Evolutionary conservation across 2,113 vertebrate species (phyloP).

Genomic region (Coregonus clupeaformis): DNA sequence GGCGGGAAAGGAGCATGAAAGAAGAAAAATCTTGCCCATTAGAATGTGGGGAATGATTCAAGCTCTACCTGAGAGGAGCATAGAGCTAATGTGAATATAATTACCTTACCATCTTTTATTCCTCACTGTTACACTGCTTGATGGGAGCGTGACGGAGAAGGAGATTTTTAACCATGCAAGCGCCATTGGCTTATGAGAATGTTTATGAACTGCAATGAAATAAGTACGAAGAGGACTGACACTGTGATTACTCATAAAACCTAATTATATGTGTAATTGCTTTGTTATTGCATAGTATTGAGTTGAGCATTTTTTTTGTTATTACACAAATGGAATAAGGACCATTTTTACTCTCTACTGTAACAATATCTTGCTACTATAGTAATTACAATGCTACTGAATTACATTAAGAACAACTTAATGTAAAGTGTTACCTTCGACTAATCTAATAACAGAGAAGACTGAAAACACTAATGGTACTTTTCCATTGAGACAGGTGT

Average conservation of each 20-base stretch:
- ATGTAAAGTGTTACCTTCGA: too few relatives aligned
- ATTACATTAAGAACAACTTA: too few relatives aligned
- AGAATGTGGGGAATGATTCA: constrained; percentile 22
- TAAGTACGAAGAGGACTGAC: too few relatives aligned
- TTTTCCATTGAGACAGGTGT: too few relatives aligned
- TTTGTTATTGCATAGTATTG: too few relatives aligned
- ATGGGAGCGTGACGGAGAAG: constrained; percentile 14
- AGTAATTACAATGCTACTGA: too few relatives aligned
- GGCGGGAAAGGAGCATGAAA: constrained; percentile 11
- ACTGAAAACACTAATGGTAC: neutral
- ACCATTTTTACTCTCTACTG: too few relatives aligned
- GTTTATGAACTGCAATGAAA: neutral
- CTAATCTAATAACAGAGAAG: neutral
- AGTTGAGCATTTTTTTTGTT: too few relatives aligned
- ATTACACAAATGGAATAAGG: too few relatives aligned
- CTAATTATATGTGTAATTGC: too few relatives aligned
- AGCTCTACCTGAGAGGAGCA: constrained; percentile 19
- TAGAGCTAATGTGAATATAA: constrained; percentile 45
- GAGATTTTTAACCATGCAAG: neutral
- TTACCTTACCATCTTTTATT: constrained; percentile 13
- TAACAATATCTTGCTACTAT: too few relatives aligned
- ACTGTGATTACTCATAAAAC: too few relatives aligned
- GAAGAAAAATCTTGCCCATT: constrained; percentile 23
- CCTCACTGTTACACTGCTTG: constrained; percentile 2
- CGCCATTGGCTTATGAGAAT: neutral